A percentile compares a stretch with the other conserved stretches of the same genome.
phyloP scores from a whole-genome alignment of 2,888 invertebrate genomes.

The Anarsia innoxiella region DNA sequence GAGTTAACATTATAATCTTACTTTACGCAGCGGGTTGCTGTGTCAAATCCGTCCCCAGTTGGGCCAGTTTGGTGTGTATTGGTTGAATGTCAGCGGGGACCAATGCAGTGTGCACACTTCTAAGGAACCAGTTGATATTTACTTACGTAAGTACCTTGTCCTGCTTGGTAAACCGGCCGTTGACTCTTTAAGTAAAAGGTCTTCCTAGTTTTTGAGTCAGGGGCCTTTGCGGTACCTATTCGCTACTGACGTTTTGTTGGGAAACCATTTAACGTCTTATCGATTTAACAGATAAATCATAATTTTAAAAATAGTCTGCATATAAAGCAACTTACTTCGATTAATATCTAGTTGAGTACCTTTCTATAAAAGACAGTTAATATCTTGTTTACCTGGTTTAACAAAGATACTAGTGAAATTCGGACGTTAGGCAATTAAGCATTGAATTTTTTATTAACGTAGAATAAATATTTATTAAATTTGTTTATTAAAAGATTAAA shows the following conservation, averaged over 20 bases:
- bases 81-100: conserved; percentile 67
- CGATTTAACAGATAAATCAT: neutral
- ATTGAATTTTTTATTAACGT: no score
- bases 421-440: no score
- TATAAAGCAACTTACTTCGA: neutral
- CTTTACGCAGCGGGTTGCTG: conserved; percentile 64
- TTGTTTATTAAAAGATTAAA: no score
- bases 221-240: no score
- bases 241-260: no score
- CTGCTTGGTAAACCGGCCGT: no score
- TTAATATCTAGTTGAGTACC: no score
- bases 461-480: no score
- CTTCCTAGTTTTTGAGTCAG: neutral
- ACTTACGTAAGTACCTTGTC: conserved; percentile 78
- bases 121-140: conserved; percentile 81
- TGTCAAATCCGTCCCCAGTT: conserved; percentile 76
- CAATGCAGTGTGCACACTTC: conserved; percentile 73
- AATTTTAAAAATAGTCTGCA: neutral
- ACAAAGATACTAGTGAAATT: no score
- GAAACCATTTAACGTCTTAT: neutral
- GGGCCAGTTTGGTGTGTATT: conserved; percentile 84
- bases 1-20: neutral
- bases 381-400: no score
- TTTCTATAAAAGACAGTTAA: no score
- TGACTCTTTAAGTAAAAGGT: neutral